These are phyloP conservation scores for Falco rusticolus DNA, from an alignment of 2,797 vertebrate genomes.

Conservation along the genomic window DNA sequence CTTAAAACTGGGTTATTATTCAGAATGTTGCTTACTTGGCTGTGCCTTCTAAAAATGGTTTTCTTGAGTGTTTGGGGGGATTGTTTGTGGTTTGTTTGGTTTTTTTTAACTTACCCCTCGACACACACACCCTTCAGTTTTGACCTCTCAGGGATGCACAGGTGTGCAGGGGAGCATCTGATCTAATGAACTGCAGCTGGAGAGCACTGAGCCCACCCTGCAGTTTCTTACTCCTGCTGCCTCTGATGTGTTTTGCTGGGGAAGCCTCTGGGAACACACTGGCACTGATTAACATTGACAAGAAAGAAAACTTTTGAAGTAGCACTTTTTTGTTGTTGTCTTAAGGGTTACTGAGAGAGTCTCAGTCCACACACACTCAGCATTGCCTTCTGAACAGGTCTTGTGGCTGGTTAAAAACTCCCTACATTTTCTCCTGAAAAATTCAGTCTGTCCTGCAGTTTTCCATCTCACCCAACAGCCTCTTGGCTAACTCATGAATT, in stretches of 20 bases:
- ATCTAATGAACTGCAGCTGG: neutral
- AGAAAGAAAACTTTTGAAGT: constrained; percentile 8
- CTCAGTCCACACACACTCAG: neutral
- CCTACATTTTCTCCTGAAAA: constrained; percentile 43
- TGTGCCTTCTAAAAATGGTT: neutral
- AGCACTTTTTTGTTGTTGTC: neutral
- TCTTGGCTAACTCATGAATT: constrained; percentile 40
- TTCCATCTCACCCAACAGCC: constrained; percentile 39
- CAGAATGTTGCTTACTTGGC: constrained; percentile 5
- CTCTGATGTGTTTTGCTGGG: neutral
- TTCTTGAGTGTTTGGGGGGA: neutral
- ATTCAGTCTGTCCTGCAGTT: neutral
- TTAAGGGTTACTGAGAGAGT: neutral
- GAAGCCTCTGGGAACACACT: neutral
- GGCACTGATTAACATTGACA: neutral
- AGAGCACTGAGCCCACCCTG: neutral
- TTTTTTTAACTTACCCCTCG: neutral
- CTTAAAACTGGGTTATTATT: constrained; percentile 31
- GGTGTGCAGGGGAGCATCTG: neutral
- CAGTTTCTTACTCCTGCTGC: neutral
- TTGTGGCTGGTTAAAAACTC: constrained; percentile 45
- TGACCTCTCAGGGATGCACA: neutral
- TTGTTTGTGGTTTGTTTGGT: neutral
- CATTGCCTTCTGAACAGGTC: neutral
- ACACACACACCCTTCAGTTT: neutral